Evolutionary conservation across 2,113 vertebrate genomes (phyloP), one percentile per base, ranked within the genome.

Genomic region (Variabilichromis moorii): DNA sequence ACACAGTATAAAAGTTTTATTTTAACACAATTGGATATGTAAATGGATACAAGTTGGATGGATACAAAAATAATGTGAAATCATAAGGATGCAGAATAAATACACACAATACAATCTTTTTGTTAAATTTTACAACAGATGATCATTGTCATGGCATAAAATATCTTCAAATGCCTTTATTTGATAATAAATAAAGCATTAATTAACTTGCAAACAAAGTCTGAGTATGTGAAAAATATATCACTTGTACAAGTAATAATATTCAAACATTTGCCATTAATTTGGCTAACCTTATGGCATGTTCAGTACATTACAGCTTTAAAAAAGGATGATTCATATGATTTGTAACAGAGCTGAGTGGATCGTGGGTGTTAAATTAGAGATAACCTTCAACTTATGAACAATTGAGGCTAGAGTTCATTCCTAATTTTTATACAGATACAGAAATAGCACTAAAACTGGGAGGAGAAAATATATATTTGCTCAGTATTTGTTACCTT

Each of bases 221-320:
- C 21, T 45, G 37, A 73, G 14, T 73, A 45, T 45, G 40, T 10
- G 68, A 45, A 26, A 73, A 45, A 73, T 37, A 37, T 68, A 73
- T 45, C 13, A 82, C 81, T 45, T 17, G 17, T 55, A 12, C 10
- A 11, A 28, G 73, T 50, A 51, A 31, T 78, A 17, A 28, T 35
- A 79, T 86, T 81, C 53, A 87, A 87, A 81, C 51, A 54, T 45
- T 47, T 66, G 11, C 61, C 51, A 31, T 59, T 86, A 76, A 82
- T 89, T 81, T 83, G 28, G 24, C 80, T 89, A 78, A 93, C 82
- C 90, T 85, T 19, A 17, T 79, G 79, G 24, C 71, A 90, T 86
- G 35, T 54, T 84, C 28, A 45, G 19, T 40, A 47, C 19, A 79
- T 83, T 19, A 12, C 79, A 83, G 71, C 42, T 82, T 81, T 57